These are phyloP conservation scores for Pelosia muscerda DNA, from an alignment of 2,888 invertebrate genomes.

Conservation along the genomic window DNA sequence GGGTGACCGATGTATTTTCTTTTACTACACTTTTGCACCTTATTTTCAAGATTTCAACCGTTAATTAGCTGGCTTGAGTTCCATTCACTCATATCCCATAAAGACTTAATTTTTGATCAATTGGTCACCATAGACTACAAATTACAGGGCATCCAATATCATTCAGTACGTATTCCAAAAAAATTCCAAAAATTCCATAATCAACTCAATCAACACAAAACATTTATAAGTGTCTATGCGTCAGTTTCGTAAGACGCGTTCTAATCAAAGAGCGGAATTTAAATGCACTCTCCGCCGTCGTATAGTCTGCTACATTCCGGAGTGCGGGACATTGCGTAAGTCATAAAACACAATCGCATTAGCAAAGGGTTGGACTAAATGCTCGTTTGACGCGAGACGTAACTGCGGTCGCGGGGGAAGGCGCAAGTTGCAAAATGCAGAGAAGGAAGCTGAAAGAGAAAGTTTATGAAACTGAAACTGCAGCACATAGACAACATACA, in stretches of 20 bases:
- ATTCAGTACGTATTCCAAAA: not conserved
- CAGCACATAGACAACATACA: too few species aligned
- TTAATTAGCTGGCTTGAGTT: too few species aligned
- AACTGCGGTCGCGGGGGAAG: constrained; percentile 51
- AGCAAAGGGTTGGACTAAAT: constrained; percentile 77
- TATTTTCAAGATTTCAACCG: too few species aligned
- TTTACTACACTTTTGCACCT: too few species aligned
- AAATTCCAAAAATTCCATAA: not conserved
- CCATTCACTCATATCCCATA: too few species aligned
- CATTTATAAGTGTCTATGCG: constrained; percentile 11
- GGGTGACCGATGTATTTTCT: too few species aligned
- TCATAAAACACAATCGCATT: constrained; percentile 82
- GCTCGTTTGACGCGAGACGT: constrained; percentile 64
- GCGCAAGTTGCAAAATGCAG: constrained; percentile 23
- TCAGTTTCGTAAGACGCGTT: constrained; percentile 55
- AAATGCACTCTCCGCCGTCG: constrained; percentile 37
- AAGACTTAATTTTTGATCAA: too few species aligned
- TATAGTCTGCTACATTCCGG: constrained; percentile 26
- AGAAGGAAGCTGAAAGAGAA: too few species aligned
- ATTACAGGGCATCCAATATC: too few species aligned
- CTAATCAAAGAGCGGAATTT: constrained; percentile 62
- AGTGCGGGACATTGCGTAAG: constrained; percentile 59
- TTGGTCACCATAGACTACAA: too few species aligned
- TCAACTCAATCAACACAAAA: constrained; percentile 3
- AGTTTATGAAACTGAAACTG: too few species aligned